Evolutionary conservation across 2,888 invertebrate genomes (phyloP), one percentile per base, ranked within the genome.

Genomic region (Odontomyia ornata): DNA sequence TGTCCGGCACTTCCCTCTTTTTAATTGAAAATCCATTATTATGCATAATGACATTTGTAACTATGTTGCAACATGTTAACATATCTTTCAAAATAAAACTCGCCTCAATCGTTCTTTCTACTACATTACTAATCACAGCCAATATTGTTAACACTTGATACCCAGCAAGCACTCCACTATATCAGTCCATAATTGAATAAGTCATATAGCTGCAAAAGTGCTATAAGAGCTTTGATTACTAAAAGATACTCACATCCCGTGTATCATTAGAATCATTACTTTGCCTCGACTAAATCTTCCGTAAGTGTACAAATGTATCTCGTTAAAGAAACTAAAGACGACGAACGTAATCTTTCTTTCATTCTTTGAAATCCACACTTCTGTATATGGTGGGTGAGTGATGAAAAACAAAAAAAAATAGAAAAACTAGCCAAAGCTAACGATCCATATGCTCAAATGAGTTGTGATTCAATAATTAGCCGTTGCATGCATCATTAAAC

Each of bases 381-480:
- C 52, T 15, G 52, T 52, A n/a, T 52, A 52, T 52, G 52, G 52
- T 52, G 5, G 52, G 52, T 15, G 52, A 52, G 52, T 15, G 4
- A 15, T 52, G 13, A n/a, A 52, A 52, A 52, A 52, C 4, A 9
- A 52, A 2, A 18, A 36, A 36, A 36, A 36, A 3, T 9, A 36
- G 36, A 3, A 36, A 36, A 36, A 36, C 36, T 9, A 36, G 13
- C 52, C 52, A 25, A 60, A 60, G 25, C 9, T 13, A 18, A 57
- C 25, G 73, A 60, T 73, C 73, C 57, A 57, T 23, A 73, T 73
- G 57, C 60, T 73, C 73, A 60, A 73, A 73, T 60, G 73, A 60
- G 73, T 57, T 57, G 57, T 73, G 36, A 73, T 60, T 57, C 60
- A 73, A 57, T 73, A 73, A 73, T 73, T 73, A 73, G 60, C 47